Evolutionary conservation across 2,113 vertebrate species (phyloP).

Genomic region (Grantiella picta): DNA sequence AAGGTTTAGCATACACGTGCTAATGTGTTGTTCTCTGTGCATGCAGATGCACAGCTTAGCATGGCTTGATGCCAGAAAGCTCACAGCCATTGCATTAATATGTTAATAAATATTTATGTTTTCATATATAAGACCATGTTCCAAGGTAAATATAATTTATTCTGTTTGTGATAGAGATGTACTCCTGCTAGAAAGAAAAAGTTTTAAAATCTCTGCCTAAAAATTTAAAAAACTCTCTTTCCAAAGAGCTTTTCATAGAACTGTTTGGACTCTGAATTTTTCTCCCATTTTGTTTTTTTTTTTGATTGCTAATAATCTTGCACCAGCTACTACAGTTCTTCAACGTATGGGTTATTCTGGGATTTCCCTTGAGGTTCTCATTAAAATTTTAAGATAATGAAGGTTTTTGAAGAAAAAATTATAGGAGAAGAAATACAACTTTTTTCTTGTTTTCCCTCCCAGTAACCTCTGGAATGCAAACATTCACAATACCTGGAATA

Average conservation of each 20-base stretch:
- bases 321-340: neutral
- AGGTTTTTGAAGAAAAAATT: neutral
- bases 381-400: neutral
- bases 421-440: neutral
- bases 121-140: neutral
- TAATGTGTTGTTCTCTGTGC: slow-evolving; percentile 31
- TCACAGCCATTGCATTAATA: neutral
- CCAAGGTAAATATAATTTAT: slow-evolving; percentile 21
- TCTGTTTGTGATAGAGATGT: neutral
- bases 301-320: neutral
- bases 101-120: slow-evolving; percentile 64
- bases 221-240: neutral
- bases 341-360: neutral
- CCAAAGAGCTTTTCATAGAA: neutral
- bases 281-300: neutral
- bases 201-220: neutral
- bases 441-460: neutral
- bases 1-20: neutral
- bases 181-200: neutral
- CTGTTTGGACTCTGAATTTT: neutral
- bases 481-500: neutral
- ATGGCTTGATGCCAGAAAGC: neutral
- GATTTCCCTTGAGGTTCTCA: neutral
- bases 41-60: slow-evolving; percentile 14
- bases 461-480: neutral